These are phyloP conservation scores for Gymnodraco acuticeps DNA, from an alignment of 2,797 vertebrate genomes.

Conservation along the genomic window DNA sequence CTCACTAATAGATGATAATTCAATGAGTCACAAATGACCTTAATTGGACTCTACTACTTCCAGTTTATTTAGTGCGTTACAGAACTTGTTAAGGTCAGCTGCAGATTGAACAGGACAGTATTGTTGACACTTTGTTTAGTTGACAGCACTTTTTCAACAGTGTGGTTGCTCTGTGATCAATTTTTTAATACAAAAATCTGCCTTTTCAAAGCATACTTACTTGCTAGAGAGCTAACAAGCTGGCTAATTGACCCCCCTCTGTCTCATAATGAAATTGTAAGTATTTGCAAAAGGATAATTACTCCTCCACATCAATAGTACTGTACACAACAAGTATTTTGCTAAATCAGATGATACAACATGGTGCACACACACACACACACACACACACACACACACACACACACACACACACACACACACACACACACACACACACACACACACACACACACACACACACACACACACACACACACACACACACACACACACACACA, in stretches of 20 bases:
- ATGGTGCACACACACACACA: constrained; percentile 6
- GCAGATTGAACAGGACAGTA: too few relatives aligned
- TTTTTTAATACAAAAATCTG: constrained; percentile 5
- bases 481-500: too few relatives aligned
- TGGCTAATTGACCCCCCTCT: constrained; percentile 3
- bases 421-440: constrained; percentile 16
- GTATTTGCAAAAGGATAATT: not conserved
- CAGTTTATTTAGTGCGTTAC: not conserved
- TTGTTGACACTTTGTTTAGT: too few relatives aligned
- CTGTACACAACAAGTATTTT: constrained; percentile 12
- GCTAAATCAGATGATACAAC: constrained; percentile 30
- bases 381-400: constrained; percentile 20
- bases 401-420: constrained; percentile 26
- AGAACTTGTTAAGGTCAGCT: not conserved
- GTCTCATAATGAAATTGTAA: constrained; percentile 16
- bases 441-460: constrained; percentile 4
- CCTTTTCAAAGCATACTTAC: constrained; percentile 11
- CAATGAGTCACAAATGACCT: not conserved
- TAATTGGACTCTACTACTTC: not conserved
- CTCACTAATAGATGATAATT: constrained; percentile 1
- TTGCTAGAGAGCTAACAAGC: not conserved
- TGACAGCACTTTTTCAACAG: not conserved
- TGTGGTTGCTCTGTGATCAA: constrained; percentile 7
- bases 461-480: constrained; percentile 1
- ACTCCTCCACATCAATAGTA: constrained; percentile 27